Base-by-base conservation (phyloP, 2,797 vertebrate species). In the Moxostoma hubbsi region DNA sequence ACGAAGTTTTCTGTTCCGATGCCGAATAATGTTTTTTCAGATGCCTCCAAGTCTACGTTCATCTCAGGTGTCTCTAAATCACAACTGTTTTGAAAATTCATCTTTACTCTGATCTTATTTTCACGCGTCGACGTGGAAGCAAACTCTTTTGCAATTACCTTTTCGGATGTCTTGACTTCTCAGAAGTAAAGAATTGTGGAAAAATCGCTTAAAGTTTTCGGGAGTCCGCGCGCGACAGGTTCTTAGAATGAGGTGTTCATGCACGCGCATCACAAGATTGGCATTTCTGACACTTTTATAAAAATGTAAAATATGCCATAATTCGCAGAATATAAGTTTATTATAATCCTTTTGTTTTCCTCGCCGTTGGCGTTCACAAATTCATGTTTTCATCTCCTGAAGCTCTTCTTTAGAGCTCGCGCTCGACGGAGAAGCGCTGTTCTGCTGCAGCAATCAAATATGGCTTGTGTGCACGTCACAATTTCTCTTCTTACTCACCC, bases 1-100 rank as follows among this genome's bases (percentile, higher is more conserved):
- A 97, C 89, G 82, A 98, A 94, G 89, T 97, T 97, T 88, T 98
- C 97, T 5, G 93, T 92, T 73, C 95, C 96, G 57, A 97, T 95
- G 0, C 95, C 96, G 3, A 96, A 94, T 10, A 95, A 86, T 90
- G 89, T 89, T 91, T 92, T 90, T 59, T 88, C 64, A 5, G 83
- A 72, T 16, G 86, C 90, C 77, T 93, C 92, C 75, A 72, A 18
- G 55, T 79, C 68, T 47, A 36, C 49, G 16, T 49, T 71, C 18
- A 46, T 66, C 53, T 76, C 78, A 6, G 36, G 45, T 50, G 57
- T 54, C 24, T 64, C 79, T 5, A 46, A 15, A 24, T 63, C 61
- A 51, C 79, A 83, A 47, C 18, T 18, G 77, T 85, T 85, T 47
- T 75, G 59, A 24, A 66, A 58, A 59, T 62, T 75, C 82, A 71